Base-by-base conservation (phyloP, 2,113 vertebrate species). In the Bos javanicus region DNA sequence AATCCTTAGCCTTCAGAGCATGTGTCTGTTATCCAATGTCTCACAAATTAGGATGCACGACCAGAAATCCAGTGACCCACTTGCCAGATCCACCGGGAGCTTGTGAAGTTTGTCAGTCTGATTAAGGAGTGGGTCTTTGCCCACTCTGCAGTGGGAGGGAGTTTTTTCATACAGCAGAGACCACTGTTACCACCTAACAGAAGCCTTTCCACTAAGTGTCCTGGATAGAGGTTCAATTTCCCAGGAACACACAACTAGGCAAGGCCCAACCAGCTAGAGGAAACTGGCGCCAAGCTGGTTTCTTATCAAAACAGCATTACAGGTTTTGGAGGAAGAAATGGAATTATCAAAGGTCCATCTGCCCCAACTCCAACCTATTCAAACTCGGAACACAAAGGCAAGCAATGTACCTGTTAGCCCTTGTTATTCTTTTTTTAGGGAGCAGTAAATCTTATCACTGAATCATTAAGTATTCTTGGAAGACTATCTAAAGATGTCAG, bases 311-410 rank as follows among this genome's bases (percentile, higher is more conserved):
- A 83, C 36, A 50, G 6, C 23, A 28, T 33, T 52, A 60, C 33
- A 14, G 59, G 12, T 43, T 39, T 81, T 52, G 33, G 21, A 23
- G 17, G 3, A 14, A n/a, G 10, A n/a, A 48, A 76, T 25, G 16
- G 71, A 87, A 81, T 88, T 97, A 90, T 96, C 86, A 95, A 81
- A 85, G 7, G 5, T 82, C 90, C 52, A 76, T 83, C 86, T 74
- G 56, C 48, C 46, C 50, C 57, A 97, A 97, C 19, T 11, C 74
- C 33, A 90, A 43, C 25, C 28, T 33, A 64, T 54, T 85, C 36
- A 93, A 94, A 93, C n/a, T 28, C 7, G 30, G 64, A 97, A 46
- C 83, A 92, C 59, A 91, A 94, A 90, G 84, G 91, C 21, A 97
- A 97, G 36, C 4, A 80, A 50, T 52, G 25, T 60, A 48, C 54